Conservation (phyloP, 2,113 vertebrate species). For the Sturnus vulgaris region DNA sequence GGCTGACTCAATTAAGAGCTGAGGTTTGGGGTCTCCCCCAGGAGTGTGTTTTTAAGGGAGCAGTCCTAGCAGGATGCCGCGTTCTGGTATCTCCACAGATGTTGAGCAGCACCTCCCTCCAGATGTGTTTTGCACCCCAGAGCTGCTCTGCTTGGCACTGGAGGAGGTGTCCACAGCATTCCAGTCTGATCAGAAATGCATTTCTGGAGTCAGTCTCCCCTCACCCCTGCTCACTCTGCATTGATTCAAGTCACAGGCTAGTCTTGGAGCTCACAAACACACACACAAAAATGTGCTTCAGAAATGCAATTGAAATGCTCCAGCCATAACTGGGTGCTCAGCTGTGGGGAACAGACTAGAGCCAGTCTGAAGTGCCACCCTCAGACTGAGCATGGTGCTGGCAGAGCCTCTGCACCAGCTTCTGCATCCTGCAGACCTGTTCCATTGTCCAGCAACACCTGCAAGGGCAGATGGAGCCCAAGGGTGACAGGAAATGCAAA, state of each 20-base stretch:
- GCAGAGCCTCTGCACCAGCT: neutral
- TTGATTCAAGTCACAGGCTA: neutral
- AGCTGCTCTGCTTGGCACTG: neutral
- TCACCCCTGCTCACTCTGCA: neutral
- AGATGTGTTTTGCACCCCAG: neutral
- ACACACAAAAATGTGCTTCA: neutral
- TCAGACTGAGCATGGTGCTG: neutral
- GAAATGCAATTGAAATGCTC: neutral
- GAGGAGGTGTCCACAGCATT: neutral
- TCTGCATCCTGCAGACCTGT: neutral
- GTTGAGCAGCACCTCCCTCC: neutral
- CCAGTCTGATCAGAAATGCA: neutral
- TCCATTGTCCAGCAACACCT: neutral
- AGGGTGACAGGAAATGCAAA: neutral
- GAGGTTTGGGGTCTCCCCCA: neutral
- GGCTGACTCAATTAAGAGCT: neutral
- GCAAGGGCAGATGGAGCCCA: neutral
- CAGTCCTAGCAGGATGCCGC: neutral
- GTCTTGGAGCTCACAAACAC: neutral
- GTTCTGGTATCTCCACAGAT: neutral
- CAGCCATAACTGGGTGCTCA: neutral
- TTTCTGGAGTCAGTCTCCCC: neutral
- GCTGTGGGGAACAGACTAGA: fast-evolving
- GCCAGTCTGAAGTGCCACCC: neutral
- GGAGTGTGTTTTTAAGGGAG: neutral